Percentiles rank a stretch among this genome's conserved stretches.
Evolutionary conservation across 1,140 invertebrate species (phyloP).

Genomic region (Brachystomella parvula): DNA sequence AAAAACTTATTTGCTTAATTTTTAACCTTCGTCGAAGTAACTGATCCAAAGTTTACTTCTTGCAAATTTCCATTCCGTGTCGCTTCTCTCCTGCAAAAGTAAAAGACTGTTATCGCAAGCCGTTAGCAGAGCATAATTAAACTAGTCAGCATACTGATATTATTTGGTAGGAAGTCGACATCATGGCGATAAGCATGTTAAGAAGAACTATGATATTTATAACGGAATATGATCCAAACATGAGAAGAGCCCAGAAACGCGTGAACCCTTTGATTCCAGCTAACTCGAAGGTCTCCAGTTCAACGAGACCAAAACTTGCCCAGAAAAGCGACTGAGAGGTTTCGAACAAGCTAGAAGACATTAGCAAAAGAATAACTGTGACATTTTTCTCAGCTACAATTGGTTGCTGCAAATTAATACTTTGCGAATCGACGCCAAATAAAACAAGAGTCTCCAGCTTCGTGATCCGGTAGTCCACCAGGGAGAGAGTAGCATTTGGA

Average conservation of each 20-base stretch:
- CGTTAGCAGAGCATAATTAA: no score
- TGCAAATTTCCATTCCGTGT: conserved; percentile 98
- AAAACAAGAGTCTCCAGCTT: conserved; percentile 50
- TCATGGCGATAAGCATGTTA: conserved; percentile 94
- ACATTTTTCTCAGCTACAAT: neutral
- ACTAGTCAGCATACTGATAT: conserved; percentile 70
- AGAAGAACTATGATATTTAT: conserved; percentile 95
- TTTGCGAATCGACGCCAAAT: conserved; percentile 86
- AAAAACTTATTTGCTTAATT: neutral
- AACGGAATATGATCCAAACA: conserved; percentile 92
- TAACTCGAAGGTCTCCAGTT: conserved; percentile 89
- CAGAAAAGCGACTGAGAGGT: conserved; percentile 47
- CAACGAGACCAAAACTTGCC: conserved; percentile 96
- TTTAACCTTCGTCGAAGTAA: conserved; percentile 79
- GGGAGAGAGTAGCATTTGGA: conserved; percentile 55
- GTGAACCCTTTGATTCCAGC: conserved; percentile 89
- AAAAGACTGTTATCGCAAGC: neutral
- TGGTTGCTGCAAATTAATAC: conserved; percentile 51
- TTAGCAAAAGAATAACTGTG: neutral
- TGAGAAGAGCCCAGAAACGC: conserved; percentile 92
- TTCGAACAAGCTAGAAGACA: conserved; percentile 1
- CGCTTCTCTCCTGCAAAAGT: conserved; percentile 74
- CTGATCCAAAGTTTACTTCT: conserved; percentile 95
- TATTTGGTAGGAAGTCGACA: conserved; percentile 97
- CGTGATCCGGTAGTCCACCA: conserved; percentile 8